Evolutionary conservation across 2,113 vertebrate species (phyloP).

Genomic region (Pseudopipra pipra): DNA sequence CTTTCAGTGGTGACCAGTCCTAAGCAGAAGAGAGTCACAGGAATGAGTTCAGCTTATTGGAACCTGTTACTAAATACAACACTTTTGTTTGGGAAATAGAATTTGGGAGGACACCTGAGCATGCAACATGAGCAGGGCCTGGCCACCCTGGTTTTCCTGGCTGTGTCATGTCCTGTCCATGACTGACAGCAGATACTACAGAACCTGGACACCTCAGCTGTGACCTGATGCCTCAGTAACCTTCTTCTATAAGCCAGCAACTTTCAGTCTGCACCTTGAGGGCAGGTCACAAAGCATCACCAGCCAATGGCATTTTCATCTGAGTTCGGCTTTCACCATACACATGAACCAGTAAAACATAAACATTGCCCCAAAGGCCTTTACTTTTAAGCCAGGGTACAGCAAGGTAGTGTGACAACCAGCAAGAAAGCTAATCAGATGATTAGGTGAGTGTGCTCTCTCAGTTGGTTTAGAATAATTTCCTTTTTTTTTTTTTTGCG

Average conservation of each 20-base stretch:
- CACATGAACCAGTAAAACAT: background rate
- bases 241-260: background rate
- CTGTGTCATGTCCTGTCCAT: background rate
- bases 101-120: background rate
- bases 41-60: background rate
- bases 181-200: background rate
- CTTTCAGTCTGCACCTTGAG: background rate
- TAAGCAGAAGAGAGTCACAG: background rate
- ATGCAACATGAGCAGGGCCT: background rate
- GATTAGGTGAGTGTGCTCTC: background rate
- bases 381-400: background rate
- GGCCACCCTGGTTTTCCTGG: background rate
- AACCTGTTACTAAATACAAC: background rate
- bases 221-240: background rate
- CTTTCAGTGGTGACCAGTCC: background rate
- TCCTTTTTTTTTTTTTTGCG: background rate
- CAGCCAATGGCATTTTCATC: background rate
- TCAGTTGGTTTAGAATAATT: slow-evolving; percentile 25
- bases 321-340: background rate
- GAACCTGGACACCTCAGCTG: accelerated
- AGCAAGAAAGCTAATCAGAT: background rate
- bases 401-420: background rate
- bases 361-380: background rate
- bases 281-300: background rate
- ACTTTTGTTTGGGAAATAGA: background rate